phyloP scores from a whole-genome alignment of 2,888 invertebrate genomes.

The Caenorhabditis afra region DNA sequence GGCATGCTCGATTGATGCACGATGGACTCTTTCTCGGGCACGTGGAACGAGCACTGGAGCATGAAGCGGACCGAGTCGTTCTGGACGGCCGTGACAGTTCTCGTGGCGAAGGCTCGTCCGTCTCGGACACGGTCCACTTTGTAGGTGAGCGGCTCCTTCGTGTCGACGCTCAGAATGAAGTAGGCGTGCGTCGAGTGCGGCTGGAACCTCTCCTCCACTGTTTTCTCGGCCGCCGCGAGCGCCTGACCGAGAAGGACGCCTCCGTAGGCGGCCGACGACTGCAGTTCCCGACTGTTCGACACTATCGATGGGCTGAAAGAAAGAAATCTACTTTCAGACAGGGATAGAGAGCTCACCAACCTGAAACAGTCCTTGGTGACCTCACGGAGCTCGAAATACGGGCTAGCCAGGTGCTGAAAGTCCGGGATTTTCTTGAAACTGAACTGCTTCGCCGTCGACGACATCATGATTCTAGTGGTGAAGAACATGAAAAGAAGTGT shows the following conservation, averaged over 20 bases:
- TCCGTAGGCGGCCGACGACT: conserved; percentile 74
- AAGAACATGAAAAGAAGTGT: neutral
- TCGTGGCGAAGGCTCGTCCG: conserved; percentile 78
- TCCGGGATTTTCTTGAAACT: conserved; percentile 52
- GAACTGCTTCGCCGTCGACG: conserved; percentile 15
- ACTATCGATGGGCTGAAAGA: conserved; percentile 61
- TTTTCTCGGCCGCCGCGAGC: conserved; percentile 74
- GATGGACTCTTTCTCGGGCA: conserved; percentile 53
- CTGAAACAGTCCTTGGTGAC: conserved; percentile 59
- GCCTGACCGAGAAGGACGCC: conserved; percentile 77
- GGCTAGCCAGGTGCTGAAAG: conserved; percentile 53
- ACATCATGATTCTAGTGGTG: conserved; percentile 34
- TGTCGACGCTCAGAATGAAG: conserved; percentile 76
- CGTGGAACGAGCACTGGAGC: conserved; percentile 75
- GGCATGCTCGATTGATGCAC: conserved; percentile 62
- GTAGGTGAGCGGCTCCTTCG: conserved; percentile 81
- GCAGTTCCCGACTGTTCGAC: conserved; percentile 60
- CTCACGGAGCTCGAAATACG: conserved; percentile 63
- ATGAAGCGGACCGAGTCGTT: conserved; percentile 81
- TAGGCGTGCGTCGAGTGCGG: conserved; percentile 77
- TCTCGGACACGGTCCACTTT: conserved; percentile 81
- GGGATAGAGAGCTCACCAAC: conserved; percentile 18
- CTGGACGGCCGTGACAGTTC: conserved; percentile 81
- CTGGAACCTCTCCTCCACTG: conserved; percentile 68
- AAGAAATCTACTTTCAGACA: neutral